Base-by-base conservation (phyloP, 2,797 vertebrate species). In the Sardinella longiceps region DNA sequence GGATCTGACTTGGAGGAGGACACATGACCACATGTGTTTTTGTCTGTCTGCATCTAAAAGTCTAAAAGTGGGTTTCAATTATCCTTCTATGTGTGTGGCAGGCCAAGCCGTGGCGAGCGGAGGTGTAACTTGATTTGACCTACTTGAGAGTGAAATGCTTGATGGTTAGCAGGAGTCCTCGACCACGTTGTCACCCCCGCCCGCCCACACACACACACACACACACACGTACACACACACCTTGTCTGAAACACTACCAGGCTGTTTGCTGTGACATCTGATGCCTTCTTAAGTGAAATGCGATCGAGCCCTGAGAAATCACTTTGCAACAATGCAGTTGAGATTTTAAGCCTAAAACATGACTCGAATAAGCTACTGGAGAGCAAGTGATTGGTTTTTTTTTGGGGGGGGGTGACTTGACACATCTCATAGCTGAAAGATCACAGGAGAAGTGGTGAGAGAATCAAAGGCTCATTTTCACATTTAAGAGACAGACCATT, bases 121-220 rank as follows among this genome's bases (percentile, higher is more conserved):
- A 18, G 33, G 43, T 23, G 70, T 43, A 43, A 39, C 70, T 77
- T n/a, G 14, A 77, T 43, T 43, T 77, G 70, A 39, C 70, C 70
- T 77, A 77, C 70, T 77, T 77, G 37, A 77, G 15, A 77, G 70
- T 77, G 70, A 77, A 43, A 77, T 23, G 37, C 28, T 60, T 25
- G 56, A 60, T 2, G 23, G 56, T n/a, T 25, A 60, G 56, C 4
- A 23, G 2, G 37, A 70, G 70, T 77, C 18, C 1, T 39, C 70
- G 23, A 18, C 15, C 66, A n/a, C n/a, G n/a, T n/a, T n/a, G n/a
- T n/a, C n/a, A n/a, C 66, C 33, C 28, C 5, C 66, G 12, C 46
- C 43, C 43, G 43, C 46, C 10, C 46, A 48, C 46, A 48, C 46
- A 48, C 46, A 48, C 46, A 48, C 46, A 10, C 46, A 48, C 46